Conservation (phyloP, 2,113 vertebrate species). For the Paralichthys olivaceus region DNA sequence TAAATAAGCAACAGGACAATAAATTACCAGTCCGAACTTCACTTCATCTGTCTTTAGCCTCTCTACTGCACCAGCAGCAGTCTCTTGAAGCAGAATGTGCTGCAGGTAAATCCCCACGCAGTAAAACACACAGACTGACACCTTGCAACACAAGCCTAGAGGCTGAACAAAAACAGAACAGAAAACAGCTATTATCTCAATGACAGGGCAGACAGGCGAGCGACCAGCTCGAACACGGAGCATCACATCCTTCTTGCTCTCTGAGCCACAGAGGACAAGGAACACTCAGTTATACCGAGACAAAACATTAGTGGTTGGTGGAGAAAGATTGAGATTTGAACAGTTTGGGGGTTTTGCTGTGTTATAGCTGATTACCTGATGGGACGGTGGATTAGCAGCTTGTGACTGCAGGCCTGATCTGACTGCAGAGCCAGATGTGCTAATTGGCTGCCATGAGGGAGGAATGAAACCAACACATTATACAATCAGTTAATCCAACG, state of each 20-base stretch:
- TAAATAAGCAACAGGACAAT: constrained; percentile 9
- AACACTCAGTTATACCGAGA: constrained; percentile 36
- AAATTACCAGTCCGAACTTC: not conserved
- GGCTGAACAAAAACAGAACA: constrained; percentile 55
- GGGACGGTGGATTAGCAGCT: constrained; percentile 36
- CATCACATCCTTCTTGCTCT: constrained; percentile 22
- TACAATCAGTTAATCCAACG: constrained; percentile 31
- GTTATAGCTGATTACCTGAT: constrained; percentile 49
- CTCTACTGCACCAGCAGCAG: constrained; percentile 16
- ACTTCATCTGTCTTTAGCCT: constrained; percentile 28
- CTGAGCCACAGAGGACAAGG: constrained; percentile 33
- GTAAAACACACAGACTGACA: constrained; percentile 50
- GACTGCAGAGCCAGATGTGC: constrained; percentile 49
- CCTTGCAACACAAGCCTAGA: constrained; percentile 59
- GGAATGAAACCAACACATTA: constrained; percentile 34
- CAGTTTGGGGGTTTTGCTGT: constrained; percentile 26
- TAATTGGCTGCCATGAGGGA: constrained; percentile 29
- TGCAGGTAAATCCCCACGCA: constrained; percentile 49
- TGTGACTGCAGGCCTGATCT: constrained; percentile 21
- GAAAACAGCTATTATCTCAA: constrained; percentile 74
- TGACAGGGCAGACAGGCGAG: constrained; percentile 47
- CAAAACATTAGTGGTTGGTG: constrained; percentile 23
- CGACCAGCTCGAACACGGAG: constrained; percentile 41
- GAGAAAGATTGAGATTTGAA: constrained; percentile 15
- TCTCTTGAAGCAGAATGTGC: constrained; percentile 18